Evolutionary conservation across 1,140 invertebrate species (phyloP).

Genomic region (Drosophila virilis): DNA sequence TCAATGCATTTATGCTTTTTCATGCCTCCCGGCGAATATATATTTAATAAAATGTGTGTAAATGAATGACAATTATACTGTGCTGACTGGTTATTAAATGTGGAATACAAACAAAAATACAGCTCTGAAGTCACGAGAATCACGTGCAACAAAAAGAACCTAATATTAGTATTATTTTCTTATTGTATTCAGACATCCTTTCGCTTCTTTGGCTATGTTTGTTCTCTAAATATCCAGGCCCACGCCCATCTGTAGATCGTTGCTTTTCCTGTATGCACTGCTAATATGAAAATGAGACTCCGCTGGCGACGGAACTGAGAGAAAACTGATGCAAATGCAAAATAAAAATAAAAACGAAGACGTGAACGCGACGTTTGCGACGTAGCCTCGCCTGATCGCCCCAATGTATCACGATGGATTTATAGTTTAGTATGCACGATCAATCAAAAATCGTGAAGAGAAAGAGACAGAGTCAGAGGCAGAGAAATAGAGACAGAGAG

Average conservation of each 20-base stretch:
- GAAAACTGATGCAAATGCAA: slow-evolving; percentile 31
- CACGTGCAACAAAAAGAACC: background rate
- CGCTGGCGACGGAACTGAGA: slow-evolving; percentile 35
- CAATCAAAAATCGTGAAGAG: slow-evolving; percentile 84
- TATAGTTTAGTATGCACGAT: slow-evolving; percentile 85
- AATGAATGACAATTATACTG: background rate
- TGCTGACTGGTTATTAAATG: background rate
- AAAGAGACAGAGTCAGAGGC: slow-evolving; percentile 35
- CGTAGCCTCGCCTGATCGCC: slow-evolving; percentile 82
- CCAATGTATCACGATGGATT: slow-evolving; percentile 84
- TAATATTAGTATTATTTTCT: background rate
- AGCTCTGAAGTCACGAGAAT: background rate
- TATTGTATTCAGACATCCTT: background rate
- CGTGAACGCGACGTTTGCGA: slow-evolving; percentile 40
- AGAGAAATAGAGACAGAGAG: slow-evolving; percentile 34
- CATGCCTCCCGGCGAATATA: too few species aligned
- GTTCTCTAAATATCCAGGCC: background rate
- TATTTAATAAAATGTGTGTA: too few species aligned
- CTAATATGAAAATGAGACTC: slow-evolving; percentile 72
- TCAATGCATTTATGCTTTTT: too few species aligned
- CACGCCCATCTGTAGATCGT: slow-evolving; percentile 16
- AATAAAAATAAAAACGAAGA: slow-evolving; percentile 35
- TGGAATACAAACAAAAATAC: background rate
- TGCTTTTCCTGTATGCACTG: slow-evolving; percentile 53
- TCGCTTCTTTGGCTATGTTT: slow-evolving; percentile 5